Evolutionary conservation across 2,113 vertebrate species (phyloP).

Genomic region (Calidris pygmaea): DNA sequence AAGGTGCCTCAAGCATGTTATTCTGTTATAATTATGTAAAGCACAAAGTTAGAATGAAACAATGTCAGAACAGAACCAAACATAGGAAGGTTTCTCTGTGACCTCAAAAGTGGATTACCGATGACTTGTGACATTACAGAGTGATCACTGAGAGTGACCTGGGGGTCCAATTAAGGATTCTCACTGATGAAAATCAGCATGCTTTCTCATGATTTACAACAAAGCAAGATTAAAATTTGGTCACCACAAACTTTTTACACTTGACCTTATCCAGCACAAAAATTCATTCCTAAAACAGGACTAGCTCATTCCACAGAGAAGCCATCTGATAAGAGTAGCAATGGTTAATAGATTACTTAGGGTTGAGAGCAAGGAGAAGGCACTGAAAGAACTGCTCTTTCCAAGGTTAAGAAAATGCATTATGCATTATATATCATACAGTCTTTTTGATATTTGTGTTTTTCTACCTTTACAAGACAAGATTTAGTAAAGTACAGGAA

Average conservation of each 20-base stretch:
- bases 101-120: neutral
- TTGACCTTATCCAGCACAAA: neutral
- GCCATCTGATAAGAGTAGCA: neutral
- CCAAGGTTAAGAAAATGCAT: neutral
- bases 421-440: neutral
- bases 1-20: conserved; percentile 22
- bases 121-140: neutral
- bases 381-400: neutral
- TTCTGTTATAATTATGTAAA: conserved; percentile 30
- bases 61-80: neutral
- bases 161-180: neutral
- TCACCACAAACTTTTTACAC: neutral
- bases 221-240: neutral
- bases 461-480: conserved; percentile 21
- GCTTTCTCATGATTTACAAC: neutral
- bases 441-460: neutral
- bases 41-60: conserved; percentile 7
- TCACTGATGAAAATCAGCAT: neutral
- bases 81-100: neutral
- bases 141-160: neutral
- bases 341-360: neutral
- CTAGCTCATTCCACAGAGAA: neutral
- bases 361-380: neutral
- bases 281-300: neutral
- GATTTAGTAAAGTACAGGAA: neutral